A percentile compares a stretch with the other conserved stretches of the same genome.
These are phyloP conservation scores for Phalanger gymnotis DNA, from an alignment of 2,797 vertebrate species.

Conservation along the genomic window DNA sequence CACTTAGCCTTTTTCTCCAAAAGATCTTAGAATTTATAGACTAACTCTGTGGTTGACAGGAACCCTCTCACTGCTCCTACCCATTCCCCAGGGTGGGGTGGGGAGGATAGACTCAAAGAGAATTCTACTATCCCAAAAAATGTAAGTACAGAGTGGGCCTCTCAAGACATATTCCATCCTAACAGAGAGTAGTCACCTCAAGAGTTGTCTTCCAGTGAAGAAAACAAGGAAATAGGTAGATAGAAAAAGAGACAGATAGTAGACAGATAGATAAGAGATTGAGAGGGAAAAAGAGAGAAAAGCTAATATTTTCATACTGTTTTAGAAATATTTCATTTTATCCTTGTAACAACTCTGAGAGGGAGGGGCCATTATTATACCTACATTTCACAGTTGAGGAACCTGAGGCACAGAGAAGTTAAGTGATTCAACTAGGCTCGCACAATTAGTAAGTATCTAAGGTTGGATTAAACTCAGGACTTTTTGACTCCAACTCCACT, in stretches of 20 bases:
- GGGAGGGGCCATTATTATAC: neutral
- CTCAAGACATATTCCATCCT: neutral
- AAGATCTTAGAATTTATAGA: neutral
- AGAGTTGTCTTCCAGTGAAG: neutral
- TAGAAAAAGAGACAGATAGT: neutral
- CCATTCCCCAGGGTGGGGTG: neutral
- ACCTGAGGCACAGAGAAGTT: neutral
- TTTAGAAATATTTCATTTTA: neutral
- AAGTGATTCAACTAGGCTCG: neutral
- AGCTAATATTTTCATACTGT: neutral
- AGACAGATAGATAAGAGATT: neutral
- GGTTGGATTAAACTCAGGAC: neutral
- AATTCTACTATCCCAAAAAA: neutral
- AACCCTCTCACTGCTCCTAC: neutral
- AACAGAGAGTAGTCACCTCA: neutral
- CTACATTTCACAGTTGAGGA: neutral
- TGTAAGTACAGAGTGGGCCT: neutral
- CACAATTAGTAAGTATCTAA: neutral
- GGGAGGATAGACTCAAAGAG: neutral
- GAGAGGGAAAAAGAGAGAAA: neutral
- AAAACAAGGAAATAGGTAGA: neutral
- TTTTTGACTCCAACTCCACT: neutral
- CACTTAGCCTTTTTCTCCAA: neutral
- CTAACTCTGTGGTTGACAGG: neutral
- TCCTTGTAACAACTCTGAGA: neutral